These are phyloP conservation scores for Molossus alvarezi DNA, from an alignment of 2,797 vertebrate genomes.

Conservation along the genomic window DNA sequence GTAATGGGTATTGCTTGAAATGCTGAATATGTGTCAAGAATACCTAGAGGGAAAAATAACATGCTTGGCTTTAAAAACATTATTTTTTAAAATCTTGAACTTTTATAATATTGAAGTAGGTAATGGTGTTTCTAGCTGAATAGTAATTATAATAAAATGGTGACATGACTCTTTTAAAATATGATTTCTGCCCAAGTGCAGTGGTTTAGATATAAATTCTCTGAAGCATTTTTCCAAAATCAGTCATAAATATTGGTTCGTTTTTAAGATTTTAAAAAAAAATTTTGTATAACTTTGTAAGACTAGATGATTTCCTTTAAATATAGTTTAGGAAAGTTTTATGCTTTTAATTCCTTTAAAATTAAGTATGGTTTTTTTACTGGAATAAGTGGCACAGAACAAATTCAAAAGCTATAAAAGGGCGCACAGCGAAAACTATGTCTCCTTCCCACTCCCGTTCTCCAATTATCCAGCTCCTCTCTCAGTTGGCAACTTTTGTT, in stretches of 20 bases:
- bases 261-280: background rate
- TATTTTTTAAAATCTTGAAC: background rate
- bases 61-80: constrained; percentile 61
- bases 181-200: background rate
- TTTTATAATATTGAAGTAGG: constrained; percentile 29
- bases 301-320: constrained; percentile 23
- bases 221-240: constrained; percentile 60
- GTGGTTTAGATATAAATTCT: constrained; percentile 18
- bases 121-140: constrained; percentile 47
- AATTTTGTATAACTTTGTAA: background rate
- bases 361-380: background rate
- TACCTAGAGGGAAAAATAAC: background rate
- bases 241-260: background rate
- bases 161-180: background rate
- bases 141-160: constrained; percentile 43
- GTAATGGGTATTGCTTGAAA: constrained; percentile 46
- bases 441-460: background rate
- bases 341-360: constrained; percentile 35
- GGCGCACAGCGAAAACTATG: background rate
- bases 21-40: constrained; percentile 40
- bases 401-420: background rate
- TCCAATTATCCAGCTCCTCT: background rate
- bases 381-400: background rate
- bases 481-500: background rate
- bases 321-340: background rate